phyloP scores from a whole-genome alignment of 1,140 invertebrate genomes.

The Gonatopus flavifemur region DNA sequence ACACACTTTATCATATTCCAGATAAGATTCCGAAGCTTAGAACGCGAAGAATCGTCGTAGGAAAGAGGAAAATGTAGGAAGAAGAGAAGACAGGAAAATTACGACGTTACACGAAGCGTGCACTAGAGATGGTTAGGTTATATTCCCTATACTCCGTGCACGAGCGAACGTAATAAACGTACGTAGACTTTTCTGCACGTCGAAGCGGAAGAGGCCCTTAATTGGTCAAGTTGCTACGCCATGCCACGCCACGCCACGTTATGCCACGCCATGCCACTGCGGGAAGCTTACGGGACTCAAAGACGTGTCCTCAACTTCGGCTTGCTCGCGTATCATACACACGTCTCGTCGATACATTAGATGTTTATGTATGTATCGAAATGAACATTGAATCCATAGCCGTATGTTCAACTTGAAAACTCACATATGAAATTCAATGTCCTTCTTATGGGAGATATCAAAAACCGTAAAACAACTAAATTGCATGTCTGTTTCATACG shows the following conservation, averaged over 20 bases:
- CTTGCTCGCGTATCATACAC: conserved; percentile 3
- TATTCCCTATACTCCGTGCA: no score
- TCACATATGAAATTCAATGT: no score
- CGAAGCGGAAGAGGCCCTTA: conserved; percentile 37
- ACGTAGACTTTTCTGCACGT: conserved; percentile 4
- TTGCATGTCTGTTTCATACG: no score
- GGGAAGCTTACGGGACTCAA: conserved; percentile 45
- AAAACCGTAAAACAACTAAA: no score
- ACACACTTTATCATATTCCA: no score
- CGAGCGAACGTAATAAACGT: conserved; percentile 21
- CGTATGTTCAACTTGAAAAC: no score
- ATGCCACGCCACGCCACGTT: no score
- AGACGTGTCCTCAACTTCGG: conserved; percentile 33
- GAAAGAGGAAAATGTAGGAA: conserved; percentile 10
- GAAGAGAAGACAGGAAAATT: conserved; percentile 25
- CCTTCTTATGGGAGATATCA: no score
- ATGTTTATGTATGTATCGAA: no score
- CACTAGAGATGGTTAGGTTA: not conserved
- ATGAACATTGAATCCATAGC: no score
- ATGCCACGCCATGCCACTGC: conserved; percentile 26
- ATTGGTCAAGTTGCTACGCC: conserved; percentile 47
- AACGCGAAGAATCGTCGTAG: conserved; percentile 5
- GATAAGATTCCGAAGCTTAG: not conserved
- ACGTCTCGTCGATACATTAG: not conserved
- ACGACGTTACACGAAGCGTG: conserved; percentile 20